Evolutionary conservation across 1,140 invertebrate genomes (phyloP), one percentile per base, ranked within the genome.

Genomic region (Eciton burchellii): DNA sequence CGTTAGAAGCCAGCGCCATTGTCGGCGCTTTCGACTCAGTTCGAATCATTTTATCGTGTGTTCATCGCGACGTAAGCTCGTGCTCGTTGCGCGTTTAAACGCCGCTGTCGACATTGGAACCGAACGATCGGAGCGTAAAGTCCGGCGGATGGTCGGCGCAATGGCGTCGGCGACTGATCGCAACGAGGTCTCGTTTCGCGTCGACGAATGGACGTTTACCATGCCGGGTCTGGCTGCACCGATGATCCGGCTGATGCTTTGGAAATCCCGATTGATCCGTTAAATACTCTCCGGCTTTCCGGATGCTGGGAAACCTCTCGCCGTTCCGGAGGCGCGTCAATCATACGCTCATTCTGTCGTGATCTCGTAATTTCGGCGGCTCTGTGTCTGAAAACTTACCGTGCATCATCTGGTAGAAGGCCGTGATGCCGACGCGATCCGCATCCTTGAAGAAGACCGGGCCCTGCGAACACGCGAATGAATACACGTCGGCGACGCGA

Each of bases 351-450:
- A 6, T 74, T n/a, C 14, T 26, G 29, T 49, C 11, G 9, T 41
- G 9, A 35, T 59, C 11, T 35, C 29, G 9, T 43, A 26, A 29
- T 52, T 60, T 43, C 12, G 19, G 9, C 19, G 1, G n/a, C 8
- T 12, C 12, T 24, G 16, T 16, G 5, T 77, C 14, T 35, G 6
- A 35, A 45, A 71, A 87, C 90, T 95, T 95, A 97, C 97, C 96
- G 95, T 98, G 97, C 89, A 98, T 96, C 89, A 98, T 96, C 95
- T 98, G 97, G 91, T 97, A 96, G 87, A 98, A 97, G 0, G 97
- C 96, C 1, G 97, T 96, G 84, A 97, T 96, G 59, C 97, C 97
- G 66, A 98, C 95, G 57, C 98, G 95, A 92, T 98, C 98, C 0
- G 97, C 96, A 2, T 97, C 97, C 86, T 96, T 96, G 89, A 98